Percentiles rank a stretch among this genome's conserved stretches.
These are phyloP conservation scores for Parasteatoda lunata DNA, from an alignment of 2,888 invertebrate species.

Conservation along the genomic window DNA sequence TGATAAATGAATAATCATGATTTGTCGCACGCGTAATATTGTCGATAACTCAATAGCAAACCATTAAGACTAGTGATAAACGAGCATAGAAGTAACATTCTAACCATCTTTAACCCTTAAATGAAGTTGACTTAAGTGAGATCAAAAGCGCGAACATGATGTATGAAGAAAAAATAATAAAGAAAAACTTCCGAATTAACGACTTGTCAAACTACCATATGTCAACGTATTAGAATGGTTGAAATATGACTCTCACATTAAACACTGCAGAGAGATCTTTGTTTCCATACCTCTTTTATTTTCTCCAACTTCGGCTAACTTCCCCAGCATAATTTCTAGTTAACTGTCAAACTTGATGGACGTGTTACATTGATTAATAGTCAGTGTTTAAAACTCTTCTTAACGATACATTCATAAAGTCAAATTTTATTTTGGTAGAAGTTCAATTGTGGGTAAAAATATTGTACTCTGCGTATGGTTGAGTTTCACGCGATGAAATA, in stretches of 20 bases:
- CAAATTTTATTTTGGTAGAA: too few species aligned
- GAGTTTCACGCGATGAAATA: too few species aligned
- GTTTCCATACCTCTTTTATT: slow-evolving; percentile 38
- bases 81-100: slow-evolving; percentile 57
- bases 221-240: slow-evolving; percentile 61
- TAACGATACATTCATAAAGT: neutral
- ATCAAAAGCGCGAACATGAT: slow-evolving; percentile 65
- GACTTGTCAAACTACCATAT: slow-evolving; percentile 67
- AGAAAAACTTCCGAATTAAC: slow-evolving; percentile 60
- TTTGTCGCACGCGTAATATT: slow-evolving; percentile 52
- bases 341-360: slow-evolving; percentile 48
- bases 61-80: slow-evolving; percentile 65
- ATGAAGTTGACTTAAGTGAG: slow-evolving; percentile 67
- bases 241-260: slow-evolving; percentile 63
- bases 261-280: slow-evolving; percentile 57
- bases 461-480: too few species aligned
- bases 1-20: slow-evolving; percentile 55
- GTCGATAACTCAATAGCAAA: slow-evolving; percentile 65
- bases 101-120: slow-evolving; percentile 66
- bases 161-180: slow-evolving; percentile 54
- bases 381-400: slow-evolving; percentile 37
- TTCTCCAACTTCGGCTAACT: slow-evolving; percentile 16
- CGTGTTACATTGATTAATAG: slow-evolving; percentile 49
- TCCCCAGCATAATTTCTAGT: slow-evolving; percentile 49
- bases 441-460: too few species aligned